Evolutionary conservation across 1,140 invertebrate species (phyloP).

Genomic region (Agraylea sexmaculata): DNA sequence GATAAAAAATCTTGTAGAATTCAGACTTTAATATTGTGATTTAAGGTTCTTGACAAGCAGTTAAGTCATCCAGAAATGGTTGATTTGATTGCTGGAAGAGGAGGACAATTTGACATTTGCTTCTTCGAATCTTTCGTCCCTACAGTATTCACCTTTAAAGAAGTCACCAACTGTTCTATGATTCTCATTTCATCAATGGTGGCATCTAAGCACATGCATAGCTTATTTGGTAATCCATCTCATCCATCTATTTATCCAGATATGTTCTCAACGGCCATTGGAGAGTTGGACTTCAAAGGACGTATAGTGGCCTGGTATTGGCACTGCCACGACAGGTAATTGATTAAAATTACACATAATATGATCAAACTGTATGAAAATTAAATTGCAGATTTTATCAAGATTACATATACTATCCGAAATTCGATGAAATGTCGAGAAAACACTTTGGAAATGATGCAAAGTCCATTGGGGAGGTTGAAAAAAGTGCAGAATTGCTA

Average conservation of each 20-base stretch:
- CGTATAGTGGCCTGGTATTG: too few species aligned
- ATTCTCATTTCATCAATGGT: constrained; percentile 29
- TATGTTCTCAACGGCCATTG: constrained; percentile 16
- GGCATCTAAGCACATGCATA: constrained; percentile 15
- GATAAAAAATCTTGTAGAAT: too few species aligned
- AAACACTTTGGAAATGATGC: constrained; percentile 26
- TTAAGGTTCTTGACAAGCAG: constrained; percentile 22
- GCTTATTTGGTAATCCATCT: constrained; percentile 30
- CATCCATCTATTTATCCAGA: constrained; percentile 36
- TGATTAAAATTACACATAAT: too few species aligned
- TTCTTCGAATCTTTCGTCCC: constrained; percentile 24
- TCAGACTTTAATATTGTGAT: too few species aligned
- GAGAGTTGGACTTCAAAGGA: too few species aligned
- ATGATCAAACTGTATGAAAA: too few species aligned
- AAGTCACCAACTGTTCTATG: constrained; percentile 29
- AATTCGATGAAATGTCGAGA: constrained; percentile 21
- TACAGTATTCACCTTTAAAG: constrained; percentile 24
- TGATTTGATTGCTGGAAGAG: constrained; percentile 23
- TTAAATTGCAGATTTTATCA: constrained; percentile 15
- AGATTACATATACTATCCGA: constrained; percentile 12
- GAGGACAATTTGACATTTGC: constrained; percentile 26
- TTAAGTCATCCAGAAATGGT: constrained; percentile 23
- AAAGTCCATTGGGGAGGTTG: constrained; percentile 27
- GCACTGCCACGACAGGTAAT: too few species aligned
- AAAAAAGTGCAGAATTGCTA: constrained; percentile 31